phyloP scores from a whole-genome alignment of 2,888 invertebrate genomes.

The Brachylomia viminalis region DNA sequence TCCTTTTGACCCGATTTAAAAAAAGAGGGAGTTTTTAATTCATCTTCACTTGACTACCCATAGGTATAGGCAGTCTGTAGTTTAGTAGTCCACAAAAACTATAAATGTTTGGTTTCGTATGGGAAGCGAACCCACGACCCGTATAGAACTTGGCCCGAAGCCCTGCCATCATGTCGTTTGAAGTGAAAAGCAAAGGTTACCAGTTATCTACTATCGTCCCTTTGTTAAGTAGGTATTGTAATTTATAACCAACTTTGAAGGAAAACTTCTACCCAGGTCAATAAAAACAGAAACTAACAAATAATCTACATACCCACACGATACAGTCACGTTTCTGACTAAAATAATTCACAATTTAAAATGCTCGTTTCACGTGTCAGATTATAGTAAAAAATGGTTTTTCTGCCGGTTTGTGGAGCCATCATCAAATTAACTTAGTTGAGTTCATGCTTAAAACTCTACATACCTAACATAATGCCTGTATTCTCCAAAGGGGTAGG shows the following conservation, averaged over 20 bases:
- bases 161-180: neutral
- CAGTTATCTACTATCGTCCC: neutral
- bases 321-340: slow-evolving; percentile 2
- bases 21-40: neutral
- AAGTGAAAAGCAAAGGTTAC: slow-evolving; percentile 4
- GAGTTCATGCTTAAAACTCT: no score
- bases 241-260: neutral
- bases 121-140: neutral
- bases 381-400: neutral
- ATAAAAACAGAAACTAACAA: slow-evolving; percentile 11
- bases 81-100: neutral
- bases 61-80: no score
- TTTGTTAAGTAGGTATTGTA: neutral
- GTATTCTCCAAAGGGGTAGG: neutral
- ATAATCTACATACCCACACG: slow-evolving; percentile 10
- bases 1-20: neutral
- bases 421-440: neutral
- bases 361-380: slow-evolving; percentile 22
- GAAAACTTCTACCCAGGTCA: neutral
- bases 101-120: neutral
- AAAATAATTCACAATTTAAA: slow-evolving; percentile 13
- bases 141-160: neutral
- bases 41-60: neutral
- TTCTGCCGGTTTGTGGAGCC: neutral
- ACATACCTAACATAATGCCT: neutral